A percentile compares a stretch with the other conserved stretches of the same genome.
Conservation (phyloP, 92 coral and sea anemone species). For the Micromussa lordhowensis region DNA sequence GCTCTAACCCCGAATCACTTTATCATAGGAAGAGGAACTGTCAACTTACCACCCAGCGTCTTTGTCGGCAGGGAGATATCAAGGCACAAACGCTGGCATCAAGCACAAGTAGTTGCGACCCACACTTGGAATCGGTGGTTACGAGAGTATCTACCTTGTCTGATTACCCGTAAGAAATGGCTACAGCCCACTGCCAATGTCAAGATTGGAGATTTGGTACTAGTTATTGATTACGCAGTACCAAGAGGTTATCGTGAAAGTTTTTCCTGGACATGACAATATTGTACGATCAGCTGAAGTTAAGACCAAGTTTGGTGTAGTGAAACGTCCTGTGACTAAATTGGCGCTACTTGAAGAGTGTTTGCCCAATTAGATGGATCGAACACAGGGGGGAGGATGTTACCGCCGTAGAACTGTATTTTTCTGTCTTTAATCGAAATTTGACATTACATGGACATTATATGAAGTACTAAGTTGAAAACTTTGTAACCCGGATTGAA, state of each 20-base stretch:
- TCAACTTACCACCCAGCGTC: constrained; percentile 27
- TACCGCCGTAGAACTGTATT: neutral
- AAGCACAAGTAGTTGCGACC: too few relatives aligned
- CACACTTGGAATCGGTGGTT: constrained; percentile 37
- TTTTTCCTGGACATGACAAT: constrained; percentile 29
- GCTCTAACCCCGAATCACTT: constrained; percentile 75
- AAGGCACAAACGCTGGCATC: constrained; percentile 36
- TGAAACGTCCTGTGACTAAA: constrained; percentile 34
- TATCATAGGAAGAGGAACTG: constrained; percentile 38
- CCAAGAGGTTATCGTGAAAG: constrained; percentile 23
- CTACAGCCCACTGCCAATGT: neutral
- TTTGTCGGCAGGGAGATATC: constrained; percentile 19
- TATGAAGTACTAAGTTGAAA: too few relatives aligned
- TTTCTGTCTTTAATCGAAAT: too few relatives aligned
- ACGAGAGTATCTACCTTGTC: constrained; percentile 26
- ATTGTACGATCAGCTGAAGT: constrained; percentile 33
- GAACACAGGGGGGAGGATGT: constrained; percentile 51
- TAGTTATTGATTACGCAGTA: neutral
- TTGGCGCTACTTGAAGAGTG: neutral
- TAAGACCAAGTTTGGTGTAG: constrained; percentile 43
- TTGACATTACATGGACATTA: too few relatives aligned
- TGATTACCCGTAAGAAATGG: constrained; percentile 27
- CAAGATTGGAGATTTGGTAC: constrained; percentile 35
- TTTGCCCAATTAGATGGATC: neutral
- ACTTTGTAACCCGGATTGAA: too few relatives aligned